phyloP scores from a whole-genome alignment of 2,888 invertebrate genomes.

The Lymantria dispar region DNA sequence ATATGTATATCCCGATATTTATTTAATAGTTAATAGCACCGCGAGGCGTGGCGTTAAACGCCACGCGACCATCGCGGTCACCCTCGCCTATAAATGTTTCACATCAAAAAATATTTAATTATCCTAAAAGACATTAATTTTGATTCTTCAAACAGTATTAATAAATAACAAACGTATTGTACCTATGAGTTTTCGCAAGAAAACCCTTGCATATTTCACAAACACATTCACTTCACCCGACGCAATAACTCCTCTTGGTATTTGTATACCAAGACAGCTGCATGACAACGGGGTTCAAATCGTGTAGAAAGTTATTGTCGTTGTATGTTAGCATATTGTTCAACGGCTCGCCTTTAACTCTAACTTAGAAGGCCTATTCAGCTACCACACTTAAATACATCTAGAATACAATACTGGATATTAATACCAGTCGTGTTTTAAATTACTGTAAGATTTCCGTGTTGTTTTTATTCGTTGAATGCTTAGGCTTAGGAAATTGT shows the following conservation, averaged over 20 bases:
- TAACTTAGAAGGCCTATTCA: conserved; percentile 28
- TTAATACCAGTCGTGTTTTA: conserved; percentile 30
- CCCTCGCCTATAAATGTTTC: too few relatives aligned
- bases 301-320: conserved; percentile 29
- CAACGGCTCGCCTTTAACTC: conserved; percentile 9
- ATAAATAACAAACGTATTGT: too few relatives aligned
- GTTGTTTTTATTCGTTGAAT: conserved; percentile 5
- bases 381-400: conserved; percentile 25
- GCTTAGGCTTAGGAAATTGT: too few relatives aligned
- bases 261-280: conserved; percentile 24
- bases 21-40: too few relatives aligned
- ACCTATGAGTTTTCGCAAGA: too few relatives aligned
- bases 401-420: conserved; percentile 26
- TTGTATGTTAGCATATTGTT: conserved; percentile 21
- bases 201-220: conserved; percentile 1
- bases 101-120: too few relatives aligned
- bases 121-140: too few relatives aligned
- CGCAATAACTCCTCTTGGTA: conserved; percentile 13
- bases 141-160: too few relatives aligned
- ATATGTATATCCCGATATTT: too few relatives aligned
- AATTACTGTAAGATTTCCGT: conserved; percentile 31
- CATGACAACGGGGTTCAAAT: conserved; percentile 22
- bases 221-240: not conserved
- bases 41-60: too few relatives aligned
- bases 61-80: too few relatives aligned